phyloP scores from a whole-genome alignment of 2,888 invertebrate species.

The Stenoptilia bipunctidactyla region DNA sequence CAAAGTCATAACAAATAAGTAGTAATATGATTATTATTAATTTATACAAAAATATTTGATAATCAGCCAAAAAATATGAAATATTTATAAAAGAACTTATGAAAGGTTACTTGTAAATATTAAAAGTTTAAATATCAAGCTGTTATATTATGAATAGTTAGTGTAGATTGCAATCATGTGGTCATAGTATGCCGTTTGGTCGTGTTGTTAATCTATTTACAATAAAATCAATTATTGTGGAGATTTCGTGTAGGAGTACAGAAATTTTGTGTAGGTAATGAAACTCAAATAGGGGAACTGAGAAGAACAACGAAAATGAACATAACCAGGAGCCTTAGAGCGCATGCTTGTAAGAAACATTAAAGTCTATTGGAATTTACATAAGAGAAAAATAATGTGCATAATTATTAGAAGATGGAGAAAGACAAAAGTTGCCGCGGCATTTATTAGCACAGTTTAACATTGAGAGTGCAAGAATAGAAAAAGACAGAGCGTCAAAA shows the following conservation, averaged over 20 bases:
- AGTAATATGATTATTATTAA: background rate
- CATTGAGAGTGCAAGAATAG: too few species aligned
- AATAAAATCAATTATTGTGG: slow-evolving; percentile 14
- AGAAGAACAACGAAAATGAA: too few species aligned
- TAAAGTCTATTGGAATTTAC: too few species aligned
- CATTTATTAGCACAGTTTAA: too few species aligned
- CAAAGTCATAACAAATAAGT: slow-evolving; percentile 14
- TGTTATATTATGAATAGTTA: slow-evolving; percentile 20
- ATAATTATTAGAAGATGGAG: too few species aligned
- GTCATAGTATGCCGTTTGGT: slow-evolving; percentile 50
- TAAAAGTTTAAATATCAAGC: background rate
- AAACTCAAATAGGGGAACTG: too few species aligned
- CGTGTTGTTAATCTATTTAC: slow-evolving; percentile 38
- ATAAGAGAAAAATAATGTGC: too few species aligned
- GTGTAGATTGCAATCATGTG: slow-evolving; percentile 19
- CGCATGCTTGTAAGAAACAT: too few species aligned
- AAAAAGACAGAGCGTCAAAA: too few species aligned
- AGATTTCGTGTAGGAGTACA: slow-evolving; percentile 14
- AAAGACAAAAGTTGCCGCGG: too few species aligned
- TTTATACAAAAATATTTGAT: background rate
- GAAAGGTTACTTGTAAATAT: background rate
- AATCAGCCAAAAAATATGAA: slow-evolving; percentile 2
- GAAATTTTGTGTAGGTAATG: too few species aligned
- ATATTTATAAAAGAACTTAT: slow-evolving; percentile 6
- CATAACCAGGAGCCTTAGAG: too few species aligned